Evolutionary conservation across 2,888 invertebrate species (phyloP), one percentile per base, ranked within the genome.

Genomic region (Macrophya alboannulata): DNA sequence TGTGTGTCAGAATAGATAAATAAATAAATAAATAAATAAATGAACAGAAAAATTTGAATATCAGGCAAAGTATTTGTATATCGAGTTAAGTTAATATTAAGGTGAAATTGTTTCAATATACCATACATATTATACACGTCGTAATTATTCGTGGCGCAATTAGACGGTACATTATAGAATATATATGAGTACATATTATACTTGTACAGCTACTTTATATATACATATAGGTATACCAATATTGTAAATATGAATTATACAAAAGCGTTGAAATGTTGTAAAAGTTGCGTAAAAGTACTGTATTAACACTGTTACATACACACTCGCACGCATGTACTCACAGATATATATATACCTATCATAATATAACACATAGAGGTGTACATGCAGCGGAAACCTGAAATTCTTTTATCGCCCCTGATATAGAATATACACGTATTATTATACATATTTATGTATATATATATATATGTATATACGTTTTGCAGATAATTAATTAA

Each of bases 401-500:
- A 55, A 55, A 55, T 55, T 55, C n/a, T 55, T n/a, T 55, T 55
- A 55, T 55, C 55, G 55, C n/a, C 6, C n/a, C n/a, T 55, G 55
- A 55, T 55, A 55, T 51, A 51, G 17, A 31, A 31, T 31, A 31
- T 31, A 31, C 1, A 31, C 3, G 3, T n/a, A n/a, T n/a, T n/a
- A n/a, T n/a, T n/a, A n/a, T n/a, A n/a, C n/a, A n/a, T n/a, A n/a
- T n/a, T n/a, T n/a, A n/a, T n/a, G n/a, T n/a, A n/a, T n/a, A n/a
- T n/a, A n/a, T n/a, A n/a, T n/a, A n/a, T n/a, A 31, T 31, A 31
- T 51, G 17, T 55, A n/a, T 5, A 55, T 55, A 55, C 55, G n/a
- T 55, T 55, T 55, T n/a, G 55, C 55, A 55, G n/a, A 55, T 55
- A 55, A 55, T 55, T 55, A n/a, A 55, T 55, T 55, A n/a, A 55